Percentiles rank a stretch among this genome's conserved stretches.
Evolutionary conservation across 2,113 vertebrate genomes (phyloP).

Genomic region (Vulpes vulpes): DNA sequence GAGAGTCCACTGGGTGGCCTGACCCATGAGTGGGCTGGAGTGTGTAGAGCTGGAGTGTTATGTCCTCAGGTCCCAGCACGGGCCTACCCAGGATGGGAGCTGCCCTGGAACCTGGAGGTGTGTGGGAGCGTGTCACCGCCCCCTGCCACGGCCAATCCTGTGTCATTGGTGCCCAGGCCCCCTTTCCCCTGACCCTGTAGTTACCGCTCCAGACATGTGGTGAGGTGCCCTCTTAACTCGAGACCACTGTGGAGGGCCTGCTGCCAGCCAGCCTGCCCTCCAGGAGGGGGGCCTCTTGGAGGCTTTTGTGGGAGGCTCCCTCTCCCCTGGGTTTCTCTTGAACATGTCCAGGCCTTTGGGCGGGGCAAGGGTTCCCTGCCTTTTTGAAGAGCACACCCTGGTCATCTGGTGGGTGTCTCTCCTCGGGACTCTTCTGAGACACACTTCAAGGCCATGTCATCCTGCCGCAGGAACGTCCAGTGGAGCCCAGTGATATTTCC

Average conservation of each 20-base stretch:
- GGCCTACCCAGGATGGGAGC: background rate
- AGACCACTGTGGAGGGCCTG: background rate
- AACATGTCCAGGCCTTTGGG: background rate
- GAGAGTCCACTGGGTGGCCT: background rate
- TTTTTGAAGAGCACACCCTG: accelerated
- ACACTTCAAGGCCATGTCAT: accelerated
- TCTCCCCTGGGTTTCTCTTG: background rate
- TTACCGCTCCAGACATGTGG: accelerated
- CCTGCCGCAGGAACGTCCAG: background rate
- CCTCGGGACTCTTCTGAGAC: too few relatives aligned
- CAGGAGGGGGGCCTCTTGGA: accelerated
- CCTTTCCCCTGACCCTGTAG: background rate
- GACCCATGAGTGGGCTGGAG: background rate
- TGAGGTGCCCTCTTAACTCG: background rate
- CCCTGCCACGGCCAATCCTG: background rate
- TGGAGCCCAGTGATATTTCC: accelerated
- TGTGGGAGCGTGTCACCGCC: accelerated
- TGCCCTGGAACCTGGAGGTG: background rate
- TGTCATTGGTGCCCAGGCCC: accelerated
- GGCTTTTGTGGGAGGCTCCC: too few relatives aligned
- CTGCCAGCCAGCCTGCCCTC: background rate
- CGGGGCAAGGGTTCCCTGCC: background rate
- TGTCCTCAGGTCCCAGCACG: background rate
- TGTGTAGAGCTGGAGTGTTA: background rate
- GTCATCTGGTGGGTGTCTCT: background rate